Evolutionary conservation across 92 coral and sea anemone species (phyloP), one percentile per base, ranked within the genome.

Genomic region (Palythoa caribaeorum): DNA sequence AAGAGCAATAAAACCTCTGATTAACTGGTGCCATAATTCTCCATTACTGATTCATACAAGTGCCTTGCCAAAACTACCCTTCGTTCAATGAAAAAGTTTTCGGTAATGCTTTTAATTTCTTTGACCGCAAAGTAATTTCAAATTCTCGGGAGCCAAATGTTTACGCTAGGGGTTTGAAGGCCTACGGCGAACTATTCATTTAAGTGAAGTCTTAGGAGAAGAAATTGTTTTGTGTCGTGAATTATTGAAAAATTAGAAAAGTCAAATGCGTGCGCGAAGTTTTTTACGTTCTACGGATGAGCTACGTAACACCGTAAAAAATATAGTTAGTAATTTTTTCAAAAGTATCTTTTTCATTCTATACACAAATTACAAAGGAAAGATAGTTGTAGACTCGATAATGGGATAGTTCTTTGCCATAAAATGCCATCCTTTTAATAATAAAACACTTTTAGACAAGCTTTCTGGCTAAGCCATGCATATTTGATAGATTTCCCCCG

Each of bases 351-450:
- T 48, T 80, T 81, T 52, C 19, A 51, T 19, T 35, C 44, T 14
- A 15, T 74, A n/a, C 86, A 66, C 73, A 9, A 13, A n/a, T 44
- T 20, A 66, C 75, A 81, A 81, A 44, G 75, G 21, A 47, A 81
- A 39, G 11, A 48, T 44, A 63, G 75, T 21, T 21, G n/a, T 65
- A 81, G 57, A 80, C 50, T 15, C 52, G 55, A 79, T 79, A 79
- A 79, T 79, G 76, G 78, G 79, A 78, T 59, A 68, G 89, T 92
- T 91, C 90, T 78, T 51, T 92, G 94, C 96, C 98, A 93, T 95
- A 95, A 95, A 95, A 95, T 95, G 98, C 96, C 98, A 95, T 85
- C 87, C 65, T 73, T 93, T 95, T 16, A 95, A 95, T 89, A 55
- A 93, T 95, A 76, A 57, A 95, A 73, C 69, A 80, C 57, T 78